Base-by-base conservation (phyloP, 2,888 invertebrate genomes). In the Tipula lateralis region DNA sequence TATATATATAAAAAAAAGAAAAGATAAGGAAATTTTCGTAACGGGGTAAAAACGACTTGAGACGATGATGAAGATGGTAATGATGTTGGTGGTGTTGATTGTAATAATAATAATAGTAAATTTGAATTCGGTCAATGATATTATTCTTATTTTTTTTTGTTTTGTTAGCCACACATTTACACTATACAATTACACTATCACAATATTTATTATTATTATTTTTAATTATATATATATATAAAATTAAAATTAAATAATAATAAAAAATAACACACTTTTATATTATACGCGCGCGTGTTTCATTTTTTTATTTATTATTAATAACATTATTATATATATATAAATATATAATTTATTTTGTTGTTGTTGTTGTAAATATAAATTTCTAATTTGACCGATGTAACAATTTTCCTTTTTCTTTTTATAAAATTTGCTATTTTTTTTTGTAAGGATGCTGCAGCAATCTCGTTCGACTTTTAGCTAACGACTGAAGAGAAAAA, bases 391-490 rank as follows among this genome's bases (percentile, higher is more conserved):
- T 82, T 85, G 85, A 86, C 86, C 86, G 86, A 86, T 86, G 86
- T 66, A 66, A 66, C 66, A 86, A 85, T 85, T 85, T 85, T 83
- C 50, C 36, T 83, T 83, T 19, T 83, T 83, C 36, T 83, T 85
- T 34, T 85, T 84, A 84, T 66, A 84, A 84, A 50, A 84, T 84
- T 29, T 84, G 44, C 39, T 36, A 30, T 32, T 82, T 30, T 30
- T 29, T 80, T 29, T 82, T 84, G 44, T 83, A 80, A 83, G 84
- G 84, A 80, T 85, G 84, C 83, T 84, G 84, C 86, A 86, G 86
- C 86, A 86, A 86, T 86, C 86, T 85, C 86, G 86, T 85, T 85
- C 85, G 86, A 86, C 86, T 86, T 86, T 86, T 86, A 85, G 86
- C 86, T 85, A 86, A 82, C 86, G 85, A 86, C 86, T 86, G 86